Conservation (phyloP, 53 echinoderm and acorn worm species). For the Antedon mediterranea region DNA sequence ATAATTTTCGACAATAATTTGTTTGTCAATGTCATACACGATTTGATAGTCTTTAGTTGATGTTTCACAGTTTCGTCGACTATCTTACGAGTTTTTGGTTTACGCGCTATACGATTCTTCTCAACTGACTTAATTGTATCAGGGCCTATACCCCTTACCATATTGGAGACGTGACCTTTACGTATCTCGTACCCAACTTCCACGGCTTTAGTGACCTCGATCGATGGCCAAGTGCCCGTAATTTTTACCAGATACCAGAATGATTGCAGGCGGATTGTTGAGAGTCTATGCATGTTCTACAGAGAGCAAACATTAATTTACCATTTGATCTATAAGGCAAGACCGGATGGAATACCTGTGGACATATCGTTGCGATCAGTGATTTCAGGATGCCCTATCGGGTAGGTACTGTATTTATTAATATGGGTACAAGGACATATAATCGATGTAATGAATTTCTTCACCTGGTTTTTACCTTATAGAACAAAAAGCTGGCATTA, state of each 20-base stretch:
- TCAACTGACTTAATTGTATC: neutral
- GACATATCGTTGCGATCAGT: too few relatives aligned
- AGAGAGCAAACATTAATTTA: too few relatives aligned
- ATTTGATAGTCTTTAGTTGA: conserved; percentile 39
- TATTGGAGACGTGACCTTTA: conserved; percentile 13
- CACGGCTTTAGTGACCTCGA: conserved; percentile 33
- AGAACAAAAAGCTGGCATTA: neutral
- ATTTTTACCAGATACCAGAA: conserved; percentile 13
- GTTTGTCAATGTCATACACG: conserved; percentile 47
- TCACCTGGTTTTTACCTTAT: conserved; percentile 8
- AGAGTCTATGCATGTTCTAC: conserved; percentile 28
- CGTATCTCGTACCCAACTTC: conserved; percentile 19
- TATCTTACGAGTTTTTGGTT: neutral
- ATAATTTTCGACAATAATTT: conserved; percentile 20
- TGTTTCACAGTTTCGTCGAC: conserved; percentile 5
- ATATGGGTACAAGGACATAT: conserved; percentile 39
- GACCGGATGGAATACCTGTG: too few relatives aligned
- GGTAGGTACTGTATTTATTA: conserved; percentile 45
- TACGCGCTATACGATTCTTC: too few relatives aligned
- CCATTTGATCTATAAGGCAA: too few relatives aligned
- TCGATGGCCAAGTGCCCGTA: conserved; percentile 32
- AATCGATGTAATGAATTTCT: conserved; percentile 25
- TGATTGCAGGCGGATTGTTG: conserved; percentile 11
- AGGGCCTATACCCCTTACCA: conserved; percentile 25
- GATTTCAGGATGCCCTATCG: too few relatives aligned